These are phyloP conservation scores for Gambusia affinis DNA, from an alignment of 2,113 vertebrate genomes.

Conservation along the genomic window DNA sequence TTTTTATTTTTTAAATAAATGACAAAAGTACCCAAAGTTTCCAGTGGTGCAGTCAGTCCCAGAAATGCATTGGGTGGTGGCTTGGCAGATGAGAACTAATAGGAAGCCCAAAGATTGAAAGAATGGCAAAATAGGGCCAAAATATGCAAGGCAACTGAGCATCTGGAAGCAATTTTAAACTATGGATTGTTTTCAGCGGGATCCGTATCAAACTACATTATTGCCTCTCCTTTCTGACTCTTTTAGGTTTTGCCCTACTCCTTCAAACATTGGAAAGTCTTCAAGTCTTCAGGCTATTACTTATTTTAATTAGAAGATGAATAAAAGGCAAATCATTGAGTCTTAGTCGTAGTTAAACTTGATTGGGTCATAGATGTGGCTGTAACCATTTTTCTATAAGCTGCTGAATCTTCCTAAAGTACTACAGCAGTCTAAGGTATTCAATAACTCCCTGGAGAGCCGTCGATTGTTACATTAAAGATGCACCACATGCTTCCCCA, in stretches of 20 bases:
- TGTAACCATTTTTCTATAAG: too few relatives aligned
- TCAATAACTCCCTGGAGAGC: too few relatives aligned
- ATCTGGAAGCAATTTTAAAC: slow-evolving; percentile 68
- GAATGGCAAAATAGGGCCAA: slow-evolving; percentile 60
- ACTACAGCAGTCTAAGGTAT: too few relatives aligned
- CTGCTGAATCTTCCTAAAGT: too few relatives aligned
- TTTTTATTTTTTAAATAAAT: neutral
- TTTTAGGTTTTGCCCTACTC: neutral
- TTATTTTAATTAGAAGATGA: neutral
- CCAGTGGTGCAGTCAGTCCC: slow-evolving; percentile 33
- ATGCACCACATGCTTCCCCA: too few relatives aligned
- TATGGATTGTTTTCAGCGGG: slow-evolving; percentile 59
- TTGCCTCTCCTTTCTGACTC: slow-evolving; percentile 37
- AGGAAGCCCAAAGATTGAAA: slow-evolving; percentile 48
- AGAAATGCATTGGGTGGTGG: slow-evolving; percentile 48
- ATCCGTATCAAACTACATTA: slow-evolving; percentile 34
- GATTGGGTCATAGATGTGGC: too few relatives aligned
- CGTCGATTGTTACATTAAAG: too few relatives aligned
- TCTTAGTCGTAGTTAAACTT: neutral
- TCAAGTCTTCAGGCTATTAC: neutral
- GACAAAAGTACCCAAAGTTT: slow-evolving; percentile 20
- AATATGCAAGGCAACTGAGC: slow-evolving; percentile 53
- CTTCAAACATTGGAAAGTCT: slow-evolving; percentile 15
- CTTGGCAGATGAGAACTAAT: slow-evolving; percentile 44
- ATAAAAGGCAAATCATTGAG: slow-evolving; percentile 1